Base-by-base conservation (phyloP, 2,888 invertebrate species). In the Baccha elongata region DNA sequence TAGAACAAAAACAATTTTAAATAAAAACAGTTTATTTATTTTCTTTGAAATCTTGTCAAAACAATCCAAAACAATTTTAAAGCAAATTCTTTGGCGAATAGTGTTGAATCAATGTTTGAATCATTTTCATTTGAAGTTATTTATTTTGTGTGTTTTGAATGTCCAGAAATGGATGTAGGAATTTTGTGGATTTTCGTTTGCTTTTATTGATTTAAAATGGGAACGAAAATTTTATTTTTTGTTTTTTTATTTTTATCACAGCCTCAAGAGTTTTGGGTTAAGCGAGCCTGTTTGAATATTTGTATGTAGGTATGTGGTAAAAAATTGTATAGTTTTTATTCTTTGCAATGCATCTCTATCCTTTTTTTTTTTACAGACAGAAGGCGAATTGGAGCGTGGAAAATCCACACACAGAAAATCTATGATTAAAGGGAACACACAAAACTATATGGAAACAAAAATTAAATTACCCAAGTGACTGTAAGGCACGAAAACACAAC, bases 381-480 rank as follows among this genome's bases (percentile, higher is more conserved):
- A n/a, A 6, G 3, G 35, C 1, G 53, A 53, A 35, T 21, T 53
- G 53, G 53, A 53, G 53, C 35, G 8, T 53, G 53, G 13, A 53
- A 53, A 35, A 53, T 53, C 21, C 19, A 21, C 35, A 21, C 35
- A 35, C 8, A 35, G 32, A 19, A 53, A 53, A 1, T 26, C 35
- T 35, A 35, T 35, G 35, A 35, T 13, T 40, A 46, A 46, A 21
- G 7, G 35, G 3, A n/a, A 53, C n/a, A 53, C 29, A 32, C 32
- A 52, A 17, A 19, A 19, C 19, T 19, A 21, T 19, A 21, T 53
- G 53, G 35, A 53, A 53, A 53, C 21, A 53, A 17, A 53, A 53
- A 53, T 53, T 53, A 35, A 53, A 53, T 53, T 35, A 53, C 53
- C 35, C 35, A 19, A 53, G 53, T 19, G 53, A 53, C 19, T 53